phyloP scores from a whole-genome alignment of 1,140 invertebrate species.

The Drosophila setifemur region DNA sequence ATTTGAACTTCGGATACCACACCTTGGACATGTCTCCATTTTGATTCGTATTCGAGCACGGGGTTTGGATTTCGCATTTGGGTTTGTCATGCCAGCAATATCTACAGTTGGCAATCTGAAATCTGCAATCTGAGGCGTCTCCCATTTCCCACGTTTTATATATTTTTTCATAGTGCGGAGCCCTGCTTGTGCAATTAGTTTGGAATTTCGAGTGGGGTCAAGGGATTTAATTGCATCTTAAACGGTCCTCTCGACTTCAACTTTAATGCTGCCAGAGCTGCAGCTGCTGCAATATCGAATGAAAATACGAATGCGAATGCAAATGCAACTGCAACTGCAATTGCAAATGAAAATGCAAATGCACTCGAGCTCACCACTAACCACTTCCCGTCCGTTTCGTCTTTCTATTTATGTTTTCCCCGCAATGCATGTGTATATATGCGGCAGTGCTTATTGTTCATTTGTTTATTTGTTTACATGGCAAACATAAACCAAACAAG shows the following conservation, averaged over 20 bases:
- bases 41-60: neutral
- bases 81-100: slow-evolving; percentile 52
- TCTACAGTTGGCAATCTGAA: slow-evolving; percentile 15
- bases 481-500: slow-evolving; percentile 71
- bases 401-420: slow-evolving; percentile 40
- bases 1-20: slow-evolving; percentile 53
- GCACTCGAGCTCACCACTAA: slow-evolving; percentile 1
- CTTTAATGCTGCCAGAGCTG: slow-evolving; percentile 29
- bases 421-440: slow-evolving; percentile 7
- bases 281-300: slow-evolving; percentile 20
- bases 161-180: neutral
- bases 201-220: slow-evolving; percentile 49
- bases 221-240: slow-evolving; percentile 61
- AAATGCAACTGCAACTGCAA: slow-evolving; percentile 26
- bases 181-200: slow-evolving; percentile 43
- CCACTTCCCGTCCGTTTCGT: slow-evolving; percentile 11
- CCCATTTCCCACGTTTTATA: slow-evolving; percentile 62
- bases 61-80: slow-evolving; percentile 37
- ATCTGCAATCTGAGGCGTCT: slow-evolving; percentile 68
- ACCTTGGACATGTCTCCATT: slow-evolving; percentile 44
- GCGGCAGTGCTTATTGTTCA: slow-evolving; percentile 47
- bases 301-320: slow-evolving; percentile 31
- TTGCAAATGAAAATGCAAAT: slow-evolving; percentile 25
- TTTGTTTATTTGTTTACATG: slow-evolving; percentile 69
- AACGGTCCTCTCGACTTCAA: slow-evolving; percentile 40